Evolutionary conservation across 2,113 vertebrate genomes (phyloP).

Genomic region (Ahaetulla prasina): DNA sequence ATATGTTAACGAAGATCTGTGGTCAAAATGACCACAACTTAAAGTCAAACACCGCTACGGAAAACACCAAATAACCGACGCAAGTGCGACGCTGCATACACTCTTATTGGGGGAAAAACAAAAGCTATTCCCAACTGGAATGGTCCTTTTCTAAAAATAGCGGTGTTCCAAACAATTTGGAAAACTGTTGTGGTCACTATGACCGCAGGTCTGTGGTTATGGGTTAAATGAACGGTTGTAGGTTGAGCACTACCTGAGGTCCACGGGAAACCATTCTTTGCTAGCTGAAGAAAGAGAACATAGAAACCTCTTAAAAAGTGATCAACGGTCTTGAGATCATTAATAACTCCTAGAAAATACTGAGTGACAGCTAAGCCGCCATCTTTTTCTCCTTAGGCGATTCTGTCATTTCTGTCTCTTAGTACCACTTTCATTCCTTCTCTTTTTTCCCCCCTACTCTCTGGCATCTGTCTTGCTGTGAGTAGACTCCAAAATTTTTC

Average conservation of each 20-base stretch:
- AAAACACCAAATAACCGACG: too few species aligned
- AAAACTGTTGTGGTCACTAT: too few species aligned
- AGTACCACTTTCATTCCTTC: constrained; percentile 47
- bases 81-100: too few species aligned
- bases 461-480: constrained; percentile 51
- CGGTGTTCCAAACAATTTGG: too few species aligned
- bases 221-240: too few species aligned
- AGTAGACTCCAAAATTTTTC: constrained; percentile 44
- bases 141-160: too few species aligned
- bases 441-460: constrained; percentile 31
- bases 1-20: too few species aligned
- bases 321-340: constrained; percentile 10
- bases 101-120: too few species aligned
- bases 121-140: too few species aligned
- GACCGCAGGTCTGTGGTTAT: too few species aligned
- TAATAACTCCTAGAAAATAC: constrained; percentile 39
- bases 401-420: constrained; percentile 51
- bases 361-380: constrained; percentile 42
- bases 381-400: constrained; percentile 24
- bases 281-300: constrained; percentile 26
- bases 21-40: too few species aligned
- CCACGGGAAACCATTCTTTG: neutral
- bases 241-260: neutral
- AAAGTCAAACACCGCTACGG: too few species aligned
- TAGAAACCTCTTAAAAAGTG: constrained; percentile 25